Evolutionary conservation across 2,888 invertebrate species (phyloP).

Genomic region (Caenorhabditis panamensis): DNA sequence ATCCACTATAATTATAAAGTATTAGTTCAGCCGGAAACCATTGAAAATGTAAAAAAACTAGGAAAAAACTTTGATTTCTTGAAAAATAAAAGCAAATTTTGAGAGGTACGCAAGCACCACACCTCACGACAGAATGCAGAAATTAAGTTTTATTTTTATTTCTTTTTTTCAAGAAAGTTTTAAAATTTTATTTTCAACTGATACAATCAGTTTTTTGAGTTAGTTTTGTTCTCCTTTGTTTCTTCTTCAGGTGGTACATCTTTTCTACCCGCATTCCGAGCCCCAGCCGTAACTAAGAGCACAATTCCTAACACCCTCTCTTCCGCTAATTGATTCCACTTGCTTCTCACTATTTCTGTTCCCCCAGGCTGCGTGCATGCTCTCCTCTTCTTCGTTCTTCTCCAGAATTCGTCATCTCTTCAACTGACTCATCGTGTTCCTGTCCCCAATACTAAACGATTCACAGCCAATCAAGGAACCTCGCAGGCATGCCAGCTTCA

Average conservation of each 20-base stretch:
- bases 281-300: no score
- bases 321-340: no score
- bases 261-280: no score
- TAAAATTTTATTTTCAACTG: neutral
- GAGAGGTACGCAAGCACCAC: slow-evolving; percentile 25
- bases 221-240: neutral
- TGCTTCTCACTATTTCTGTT: no score
- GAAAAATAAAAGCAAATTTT: slow-evolving; percentile 6
- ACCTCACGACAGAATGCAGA: slow-evolving; percentile 27
- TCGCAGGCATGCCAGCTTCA: slow-evolving; percentile 22
- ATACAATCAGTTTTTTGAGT: neutral
- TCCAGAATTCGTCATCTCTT: neutral
- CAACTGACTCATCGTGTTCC: slow-evolving; percentile 19
- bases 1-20: no score
- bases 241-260: no score
- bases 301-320: no score
- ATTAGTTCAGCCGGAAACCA: no score
- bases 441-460: neutral
- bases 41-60: neutral
- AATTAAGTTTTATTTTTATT: neutral
- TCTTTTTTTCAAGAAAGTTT: neutral
- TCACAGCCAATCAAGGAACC: slow-evolving; percentile 14
- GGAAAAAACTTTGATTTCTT: neutral
- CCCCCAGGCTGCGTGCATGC: neutral
- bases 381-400: neutral